Percentiles rank a stretch among this genome's conserved stretches.
phyloP scores from a whole-genome alignment of 2,888 invertebrate species.

The Steinernema scapterisci region DNA sequence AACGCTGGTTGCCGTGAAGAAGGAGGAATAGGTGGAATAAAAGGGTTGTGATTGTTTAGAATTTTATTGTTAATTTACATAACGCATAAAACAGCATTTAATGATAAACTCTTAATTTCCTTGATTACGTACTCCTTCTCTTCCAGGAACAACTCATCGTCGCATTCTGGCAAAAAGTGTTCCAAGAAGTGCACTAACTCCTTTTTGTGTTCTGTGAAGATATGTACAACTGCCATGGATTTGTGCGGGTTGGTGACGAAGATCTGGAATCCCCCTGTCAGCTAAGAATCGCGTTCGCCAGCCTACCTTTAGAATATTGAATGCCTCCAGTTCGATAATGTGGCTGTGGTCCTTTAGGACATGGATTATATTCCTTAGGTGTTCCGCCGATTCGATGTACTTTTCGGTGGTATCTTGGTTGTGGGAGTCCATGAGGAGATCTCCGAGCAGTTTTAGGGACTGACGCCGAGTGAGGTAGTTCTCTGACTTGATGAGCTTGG shows the following conservation, averaged over 20 bases:
- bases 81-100: not conserved
- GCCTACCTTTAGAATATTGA: slow-evolving; percentile 12
- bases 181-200: not conserved
- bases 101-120: not conserved
- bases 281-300: too few relatives aligned
- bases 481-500: not conserved
- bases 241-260: slow-evolving; percentile 24
- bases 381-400: slow-evolving; percentile 14
- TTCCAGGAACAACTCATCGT: slow-evolving; percentile 22
- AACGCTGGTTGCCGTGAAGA: too few relatives aligned
- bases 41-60: not conserved
- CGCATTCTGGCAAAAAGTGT: slow-evolving; percentile 2
- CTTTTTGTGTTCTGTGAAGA: not conserved
- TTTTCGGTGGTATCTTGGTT: slow-evolving; percentile 17
- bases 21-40: too few relatives aligned
- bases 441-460: not conserved
- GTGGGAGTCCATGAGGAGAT: not conserved
- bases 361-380: not conserved
- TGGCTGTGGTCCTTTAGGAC: not conserved
- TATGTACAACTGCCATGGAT: slow-evolving; percentile 10
- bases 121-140: slow-evolving; percentile 12
- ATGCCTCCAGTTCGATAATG: slow-evolving; percentile 9
- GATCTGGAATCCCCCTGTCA: not conserved
- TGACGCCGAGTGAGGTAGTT: slow-evolving; percentile 14
- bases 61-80: not conserved